Evolutionary conservation across 2,888 invertebrate genomes (phyloP).

Genomic region (Aleiodes leptofemur): DNA sequence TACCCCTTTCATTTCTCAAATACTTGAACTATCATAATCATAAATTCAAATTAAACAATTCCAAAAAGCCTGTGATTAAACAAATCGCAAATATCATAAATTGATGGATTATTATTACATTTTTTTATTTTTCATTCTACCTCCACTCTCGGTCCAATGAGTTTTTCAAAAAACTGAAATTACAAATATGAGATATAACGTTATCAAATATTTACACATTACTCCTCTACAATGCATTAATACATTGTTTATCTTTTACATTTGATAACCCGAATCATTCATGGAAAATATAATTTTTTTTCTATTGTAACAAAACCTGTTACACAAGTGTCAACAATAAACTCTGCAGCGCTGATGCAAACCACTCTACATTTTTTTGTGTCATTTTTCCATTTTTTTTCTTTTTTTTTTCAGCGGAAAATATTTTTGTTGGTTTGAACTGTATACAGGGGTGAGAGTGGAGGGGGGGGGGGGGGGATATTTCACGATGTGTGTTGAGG

Average conservation of each 20-base stretch:
- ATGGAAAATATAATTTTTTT: slow-evolving; percentile 17
- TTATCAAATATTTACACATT: not conserved
- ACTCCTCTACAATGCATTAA: slow-evolving; percentile 2
- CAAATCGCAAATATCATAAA: slow-evolving; percentile 11
- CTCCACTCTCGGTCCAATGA: no score
- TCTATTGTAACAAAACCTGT: slow-evolving; percentile 17
- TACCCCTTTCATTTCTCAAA: slow-evolving; percentile 1
- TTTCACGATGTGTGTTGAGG: slow-evolving; percentile 5
- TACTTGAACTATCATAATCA: not conserved
- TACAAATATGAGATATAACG: no score
- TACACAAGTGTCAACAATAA: slow-evolving; percentile 30
- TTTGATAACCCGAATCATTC: slow-evolving; percentile 13
- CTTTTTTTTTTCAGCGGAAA: not conserved
- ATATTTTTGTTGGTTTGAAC: not conserved
- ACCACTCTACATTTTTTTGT: not conserved
- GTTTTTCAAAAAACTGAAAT: no score
- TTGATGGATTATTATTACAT: slow-evolving; percentile 5
- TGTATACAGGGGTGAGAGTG: not conserved
- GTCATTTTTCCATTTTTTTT: not conserved
- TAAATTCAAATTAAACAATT: slow-evolving; percentile 20
- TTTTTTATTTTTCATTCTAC: no score
- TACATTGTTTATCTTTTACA: slow-evolving; percentile 12
- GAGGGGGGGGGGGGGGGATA: not conserved
- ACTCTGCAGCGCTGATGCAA: not conserved
- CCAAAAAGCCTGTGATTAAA: not conserved